Percentiles rank a stretch among this genome's conserved stretches.
These are phyloP conservation scores for Brienomyrus longianalis DNA, from an alignment of 2,113 vertebrate genomes.

Conservation along the genomic window DNA sequence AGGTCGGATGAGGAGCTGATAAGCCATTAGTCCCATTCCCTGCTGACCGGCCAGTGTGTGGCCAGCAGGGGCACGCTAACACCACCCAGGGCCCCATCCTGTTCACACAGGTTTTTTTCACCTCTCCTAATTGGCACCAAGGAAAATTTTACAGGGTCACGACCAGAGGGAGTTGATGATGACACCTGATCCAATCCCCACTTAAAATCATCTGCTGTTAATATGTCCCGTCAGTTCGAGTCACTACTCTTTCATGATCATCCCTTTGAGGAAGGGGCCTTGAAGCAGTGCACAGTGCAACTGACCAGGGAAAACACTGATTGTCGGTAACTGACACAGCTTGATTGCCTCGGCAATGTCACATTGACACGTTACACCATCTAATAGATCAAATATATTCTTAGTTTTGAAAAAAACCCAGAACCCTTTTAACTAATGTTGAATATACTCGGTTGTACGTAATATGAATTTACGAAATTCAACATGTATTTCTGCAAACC, in stretches of 20 bases:
- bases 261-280: background rate
- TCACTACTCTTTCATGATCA: slow-evolving; percentile 39
- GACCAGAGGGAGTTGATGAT: slow-evolving; percentile 55
- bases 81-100: slow-evolving; percentile 24
- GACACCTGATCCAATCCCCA: slow-evolving; percentile 68
- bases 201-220: slow-evolving; percentile 56
- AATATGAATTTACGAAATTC: background rate
- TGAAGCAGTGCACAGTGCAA: background rate
- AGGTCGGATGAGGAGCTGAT: slow-evolving; percentile 56
- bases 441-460: background rate
- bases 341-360: background rate
- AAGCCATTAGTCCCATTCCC: slow-evolving; percentile 58
- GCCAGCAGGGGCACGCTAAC: slow-evolving; percentile 53
- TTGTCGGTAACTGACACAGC: background rate
- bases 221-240: slow-evolving; percentile 34
- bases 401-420: background rate
- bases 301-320: background rate
- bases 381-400: background rate
- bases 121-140: slow-evolving; percentile 63
- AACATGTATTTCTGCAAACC: background rate
- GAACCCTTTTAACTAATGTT: background rate
- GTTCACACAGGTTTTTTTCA: slow-evolving; percentile 20
- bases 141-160: slow-evolving; percentile 52
- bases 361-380: background rate
- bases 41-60: slow-evolving; percentile 31